Percentiles rank a stretch among this genome's conserved stretches.
phyloP scores from a whole-genome alignment of 1,140 invertebrate genomes.

The Heterodera schachtii region DNA sequence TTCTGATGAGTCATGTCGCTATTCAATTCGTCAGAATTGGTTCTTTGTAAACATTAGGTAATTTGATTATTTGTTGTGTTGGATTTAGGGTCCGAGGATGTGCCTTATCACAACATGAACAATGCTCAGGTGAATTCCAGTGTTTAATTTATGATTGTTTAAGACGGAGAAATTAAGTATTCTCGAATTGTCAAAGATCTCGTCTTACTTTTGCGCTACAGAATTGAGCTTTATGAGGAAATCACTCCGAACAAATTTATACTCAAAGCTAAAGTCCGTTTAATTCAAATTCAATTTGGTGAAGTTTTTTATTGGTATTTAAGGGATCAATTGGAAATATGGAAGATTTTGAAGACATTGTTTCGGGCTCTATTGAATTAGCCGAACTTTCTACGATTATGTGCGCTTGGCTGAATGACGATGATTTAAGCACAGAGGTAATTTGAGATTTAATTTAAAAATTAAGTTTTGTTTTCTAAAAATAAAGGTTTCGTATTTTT shows the following conservation, averaged over 20 bases:
- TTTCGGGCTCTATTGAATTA: slow-evolving; percentile 28
- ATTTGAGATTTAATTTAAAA: slow-evolving; percentile 17
- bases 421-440: slow-evolving; percentile 30
- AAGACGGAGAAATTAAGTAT: background rate
- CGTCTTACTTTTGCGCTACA: slow-evolving; percentile 35
- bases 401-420: slow-evolving; percentile 35
- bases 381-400: slow-evolving; percentile 35
- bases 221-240: slow-evolving; percentile 40
- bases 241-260: slow-evolving; percentile 22
- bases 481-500: background rate
- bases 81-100: slow-evolving; percentile 14
- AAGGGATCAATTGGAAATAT: slow-evolving; percentile 34
- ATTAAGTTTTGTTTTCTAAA: slow-evolving; percentile 29
- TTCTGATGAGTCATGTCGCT: slow-evolving; percentile 36
- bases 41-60: background rate
- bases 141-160: slow-evolving; percentile 9
- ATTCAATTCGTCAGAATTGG: slow-evolving; percentile 28
- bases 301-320: background rate
- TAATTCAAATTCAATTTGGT: background rate
- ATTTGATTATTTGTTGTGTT: background rate
- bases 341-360: slow-evolving; percentile 39
- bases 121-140: background rate
- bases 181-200: slow-evolving; percentile 24
- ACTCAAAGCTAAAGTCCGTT: slow-evolving; percentile 36
- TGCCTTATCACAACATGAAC: slow-evolving; percentile 34